Evolutionary conservation across 2,113 vertebrate genomes (phyloP), one percentile per base, ranked within the genome.

Genomic region (Phyllostomus hastatus): DNA sequence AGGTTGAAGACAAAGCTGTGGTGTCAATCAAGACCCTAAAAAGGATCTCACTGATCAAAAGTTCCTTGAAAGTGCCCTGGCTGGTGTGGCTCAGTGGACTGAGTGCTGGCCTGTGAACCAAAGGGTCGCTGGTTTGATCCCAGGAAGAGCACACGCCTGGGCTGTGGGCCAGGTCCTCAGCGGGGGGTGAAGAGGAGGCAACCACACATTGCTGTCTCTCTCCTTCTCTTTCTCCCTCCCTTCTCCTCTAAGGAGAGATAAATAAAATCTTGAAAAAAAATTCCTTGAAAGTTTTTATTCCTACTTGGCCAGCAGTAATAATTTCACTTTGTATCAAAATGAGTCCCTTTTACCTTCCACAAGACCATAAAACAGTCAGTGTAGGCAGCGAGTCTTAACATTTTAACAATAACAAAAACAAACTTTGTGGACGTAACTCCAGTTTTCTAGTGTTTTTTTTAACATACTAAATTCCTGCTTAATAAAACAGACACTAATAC

Each of bases 251-350:
- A 52, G 8, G 20, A 57, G 8, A 22, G 8, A 57, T 57, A 57
- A 57, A 57, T 22, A 57, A 57, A 57, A 22, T 57, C 19, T 57
- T 57, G 6, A 57, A 57, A 57, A 54, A 22, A 57, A 57, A 57
- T 57, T 57, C 54, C 54, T 82, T 86, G 82, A 38, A 79, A 28
- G 52, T 26, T 91, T 95, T 54, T 43, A 92, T 89, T 88, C 46
- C 43, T 90, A 61, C 35, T 85, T 79, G n/a, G 48, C 22, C 35
- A 94, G 22, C 48, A 78, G 80, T 83, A 91, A 88, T 61, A 80
- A 95, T 61, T 92, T 48, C 88, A 20, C 43, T 95, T 80, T 95
- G 57, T 70, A 33, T 69, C 81, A 95, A 89, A 91, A 95, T 89
- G 46, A 94, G 41, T 64, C 35, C 46, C 28, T 84, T 86, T 80